Conservation (phyloP, 2,113 vertebrate genomes). For the Penelope pileata region DNA sequence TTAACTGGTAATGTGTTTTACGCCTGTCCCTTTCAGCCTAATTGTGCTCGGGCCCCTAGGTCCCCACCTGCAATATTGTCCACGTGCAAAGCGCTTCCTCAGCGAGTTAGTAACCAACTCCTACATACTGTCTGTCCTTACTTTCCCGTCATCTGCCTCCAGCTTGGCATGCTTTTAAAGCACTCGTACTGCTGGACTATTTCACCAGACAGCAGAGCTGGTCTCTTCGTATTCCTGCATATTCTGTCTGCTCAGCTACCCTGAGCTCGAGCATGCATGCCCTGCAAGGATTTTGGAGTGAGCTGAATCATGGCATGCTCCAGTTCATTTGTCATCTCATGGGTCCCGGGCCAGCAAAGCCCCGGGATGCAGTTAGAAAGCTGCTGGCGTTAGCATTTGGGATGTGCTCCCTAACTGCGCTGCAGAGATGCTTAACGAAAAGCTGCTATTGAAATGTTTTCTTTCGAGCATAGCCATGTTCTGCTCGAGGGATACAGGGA, state of each 20-base stretch:
- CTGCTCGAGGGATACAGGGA: background rate
- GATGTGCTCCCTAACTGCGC: fast-evolving
- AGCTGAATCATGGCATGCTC: fast-evolving
- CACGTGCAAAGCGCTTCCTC: background rate
- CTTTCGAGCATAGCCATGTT: background rate
- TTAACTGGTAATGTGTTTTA: conserved; percentile 47
- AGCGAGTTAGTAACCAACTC: background rate
- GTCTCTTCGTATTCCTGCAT: fast-evolving
- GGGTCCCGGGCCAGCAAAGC: background rate
- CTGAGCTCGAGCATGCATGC: background rate
- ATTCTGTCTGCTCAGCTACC: background rate
- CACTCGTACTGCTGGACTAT: fast-evolving
- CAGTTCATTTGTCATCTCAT: fast-evolving
- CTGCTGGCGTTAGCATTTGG: background rate
- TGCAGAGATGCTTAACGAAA: background rate
- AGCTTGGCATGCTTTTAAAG: background rate
- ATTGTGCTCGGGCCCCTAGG: background rate
- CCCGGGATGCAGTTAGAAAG: background rate
- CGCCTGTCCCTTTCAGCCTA: background rate
- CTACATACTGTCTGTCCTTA: background rate
- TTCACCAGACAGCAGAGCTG: background rate
- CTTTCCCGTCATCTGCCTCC: background rate
- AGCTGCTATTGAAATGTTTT: background rate
- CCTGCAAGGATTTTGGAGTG: background rate
- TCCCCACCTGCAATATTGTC: background rate